Conservation (phyloP, 2,888 invertebrate species). For the Campopleginae sp. region DNA sequence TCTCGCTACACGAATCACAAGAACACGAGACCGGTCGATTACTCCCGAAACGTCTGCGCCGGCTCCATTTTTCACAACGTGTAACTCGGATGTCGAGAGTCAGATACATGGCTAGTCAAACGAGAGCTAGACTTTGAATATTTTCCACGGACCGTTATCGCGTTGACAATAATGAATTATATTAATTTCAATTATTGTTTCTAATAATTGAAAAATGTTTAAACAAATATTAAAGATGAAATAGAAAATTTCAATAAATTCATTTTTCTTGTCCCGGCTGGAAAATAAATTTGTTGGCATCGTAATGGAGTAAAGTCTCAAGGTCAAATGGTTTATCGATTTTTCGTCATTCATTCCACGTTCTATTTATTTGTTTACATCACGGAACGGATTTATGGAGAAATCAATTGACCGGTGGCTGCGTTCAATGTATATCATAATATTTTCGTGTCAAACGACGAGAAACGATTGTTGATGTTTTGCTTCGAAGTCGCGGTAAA, state of each 20-base stretch:
- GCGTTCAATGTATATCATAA: background rate
- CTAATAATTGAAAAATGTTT: no score
- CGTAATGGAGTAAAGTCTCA: background rate
- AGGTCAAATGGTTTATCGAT: no score
- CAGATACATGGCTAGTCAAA: constrained; percentile 21
- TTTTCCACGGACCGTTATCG: background rate
- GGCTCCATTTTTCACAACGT: constrained; percentile 1
- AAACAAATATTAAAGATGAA: no score
- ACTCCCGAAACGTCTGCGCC: constrained; percentile 1
- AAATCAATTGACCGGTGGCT: background rate
- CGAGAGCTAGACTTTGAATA: constrained; percentile 9
- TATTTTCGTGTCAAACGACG: background rate
- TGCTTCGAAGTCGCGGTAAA: background rate
- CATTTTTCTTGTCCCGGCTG: no score
- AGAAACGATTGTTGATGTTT: background rate
- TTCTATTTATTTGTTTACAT: background rate
- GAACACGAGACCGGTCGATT: constrained; percentile 29
- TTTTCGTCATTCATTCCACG: background rate
- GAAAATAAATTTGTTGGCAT: background rate
- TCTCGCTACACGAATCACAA: background rate
- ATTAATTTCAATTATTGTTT: no score
- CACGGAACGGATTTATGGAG: background rate
- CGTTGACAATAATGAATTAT: no score
- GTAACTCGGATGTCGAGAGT: constrained; percentile 11
- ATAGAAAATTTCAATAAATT: no score